These are phyloP conservation scores for Cyprinodon tularosa DNA, from an alignment of 2,113 vertebrate genomes.

Conservation along the genomic window DNA sequence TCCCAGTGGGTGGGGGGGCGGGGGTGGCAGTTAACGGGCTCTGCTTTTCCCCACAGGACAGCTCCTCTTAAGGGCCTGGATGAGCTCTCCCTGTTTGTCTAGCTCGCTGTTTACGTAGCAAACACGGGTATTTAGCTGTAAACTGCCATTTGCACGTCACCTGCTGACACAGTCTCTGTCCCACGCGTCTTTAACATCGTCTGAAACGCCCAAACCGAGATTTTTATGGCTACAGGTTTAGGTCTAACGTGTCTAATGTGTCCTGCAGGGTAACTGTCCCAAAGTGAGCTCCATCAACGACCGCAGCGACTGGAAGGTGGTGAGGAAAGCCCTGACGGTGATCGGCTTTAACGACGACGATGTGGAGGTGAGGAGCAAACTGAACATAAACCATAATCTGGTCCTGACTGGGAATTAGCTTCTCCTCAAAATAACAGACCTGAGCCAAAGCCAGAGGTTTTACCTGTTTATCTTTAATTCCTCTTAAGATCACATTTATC, in stretches of 20 bases:
- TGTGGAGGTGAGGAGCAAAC: constrained; percentile 86
- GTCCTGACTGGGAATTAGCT: neutral
- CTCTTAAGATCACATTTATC: neutral
- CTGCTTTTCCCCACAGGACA: constrained; percentile 35
- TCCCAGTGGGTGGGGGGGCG: neutral
- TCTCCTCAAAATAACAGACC: neutral
- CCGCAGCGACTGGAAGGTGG: constrained; percentile 94
- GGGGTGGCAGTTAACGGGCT: constrained; percentile 42
- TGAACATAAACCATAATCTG: neutral
- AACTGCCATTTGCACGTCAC: constrained; percentile 26
- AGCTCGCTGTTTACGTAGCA: constrained; percentile 33
- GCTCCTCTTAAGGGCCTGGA: constrained; percentile 29
- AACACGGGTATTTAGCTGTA: constrained; percentile 29
- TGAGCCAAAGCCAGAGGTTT: neutral
- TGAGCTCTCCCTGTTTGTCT: constrained; percentile 23
- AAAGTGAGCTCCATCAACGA: constrained; percentile 98
- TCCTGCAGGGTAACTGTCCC: constrained; percentile 91
- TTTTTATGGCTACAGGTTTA: neutral
- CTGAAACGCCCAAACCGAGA: neutral
- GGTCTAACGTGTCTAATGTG: constrained; percentile 4
- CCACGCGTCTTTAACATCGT: neutral
- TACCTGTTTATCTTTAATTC: neutral
- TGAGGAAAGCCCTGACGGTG: constrained; percentile 88
- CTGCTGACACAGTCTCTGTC: neutral
- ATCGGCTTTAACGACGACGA: constrained; percentile 92